These are phyloP conservation scores for Cydia pomonella DNA, from an alignment of 1,140 invertebrate genomes.

Conservation along the genomic window DNA sequence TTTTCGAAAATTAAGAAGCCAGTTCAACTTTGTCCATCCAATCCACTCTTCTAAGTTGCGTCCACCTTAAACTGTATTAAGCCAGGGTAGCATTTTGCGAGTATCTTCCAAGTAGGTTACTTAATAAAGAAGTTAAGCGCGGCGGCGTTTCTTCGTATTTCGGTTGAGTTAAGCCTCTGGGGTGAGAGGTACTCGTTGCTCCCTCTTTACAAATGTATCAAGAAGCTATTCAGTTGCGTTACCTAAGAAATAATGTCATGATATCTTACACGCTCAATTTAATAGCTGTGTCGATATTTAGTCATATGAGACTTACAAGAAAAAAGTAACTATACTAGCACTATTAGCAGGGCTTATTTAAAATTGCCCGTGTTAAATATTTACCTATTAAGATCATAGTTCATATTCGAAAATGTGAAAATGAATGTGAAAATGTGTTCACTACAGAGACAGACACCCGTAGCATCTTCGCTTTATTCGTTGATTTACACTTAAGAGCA, in stretches of 20 bases:
- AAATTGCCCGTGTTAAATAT: no score
- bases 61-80: slow-evolving; percentile 1
- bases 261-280: not conserved
- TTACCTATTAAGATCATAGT: no score
- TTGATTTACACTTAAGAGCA: no score
- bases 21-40: not conserved
- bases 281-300: not conserved
- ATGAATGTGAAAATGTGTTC: no score
- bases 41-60: slow-evolving; percentile 2
- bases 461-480: no score
- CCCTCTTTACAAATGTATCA: slow-evolving; percentile 1
- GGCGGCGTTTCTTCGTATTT: not conserved
- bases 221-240: not conserved
- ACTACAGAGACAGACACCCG: no score
- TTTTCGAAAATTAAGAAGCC: not conserved
- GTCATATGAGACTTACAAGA: no score
- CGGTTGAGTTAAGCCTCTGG: slow-evolving; percentile 7
- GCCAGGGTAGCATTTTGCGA: not conserved
- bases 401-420: no score
- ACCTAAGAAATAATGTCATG: not conserved
- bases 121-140: slow-evolving; percentile 6
- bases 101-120: not conserved
- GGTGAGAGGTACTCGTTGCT: not conserved
- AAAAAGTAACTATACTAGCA: no score
- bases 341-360: no score